Evolutionary conservation across 2,113 vertebrate species (phyloP).

Genomic region (Asarcornis scutulata): DNA sequence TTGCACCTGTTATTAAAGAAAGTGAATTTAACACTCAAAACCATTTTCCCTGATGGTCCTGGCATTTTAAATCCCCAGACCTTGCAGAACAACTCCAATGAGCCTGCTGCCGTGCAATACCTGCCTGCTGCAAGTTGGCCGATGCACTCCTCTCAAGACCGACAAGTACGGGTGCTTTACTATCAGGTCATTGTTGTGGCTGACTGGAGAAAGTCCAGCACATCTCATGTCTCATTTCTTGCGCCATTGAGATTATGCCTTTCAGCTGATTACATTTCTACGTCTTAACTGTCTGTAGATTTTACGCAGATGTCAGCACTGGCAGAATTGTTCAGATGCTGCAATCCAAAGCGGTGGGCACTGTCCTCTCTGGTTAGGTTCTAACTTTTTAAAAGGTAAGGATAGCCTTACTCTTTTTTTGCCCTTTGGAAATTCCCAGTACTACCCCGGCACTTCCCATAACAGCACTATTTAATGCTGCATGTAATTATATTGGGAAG

Average conservation of each 20-base stretch:
- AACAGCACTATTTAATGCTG: neutral
- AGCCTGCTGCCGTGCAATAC: neutral
- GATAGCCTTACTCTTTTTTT: neutral
- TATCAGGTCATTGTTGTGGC: neutral
- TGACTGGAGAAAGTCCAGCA: neutral
- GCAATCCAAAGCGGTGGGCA: neutral
- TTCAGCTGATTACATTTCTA: neutral
- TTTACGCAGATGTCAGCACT: neutral
- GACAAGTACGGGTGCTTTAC: neutral
- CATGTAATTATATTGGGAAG: neutral
- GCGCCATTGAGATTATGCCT: neutral
- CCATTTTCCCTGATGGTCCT: neutral
- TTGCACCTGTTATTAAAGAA: neutral
- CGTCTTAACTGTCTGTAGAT: rapidly evolving
- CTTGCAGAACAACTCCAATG: rapidly evolving
- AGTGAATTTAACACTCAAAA: neutral
- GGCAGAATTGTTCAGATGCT: neutral
- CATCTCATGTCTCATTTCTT: neutral
- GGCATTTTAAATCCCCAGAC: neutral
- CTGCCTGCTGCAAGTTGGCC: neutral
- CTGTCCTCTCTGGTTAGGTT: neutral
- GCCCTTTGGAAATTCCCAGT: neutral
- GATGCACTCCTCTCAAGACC: neutral
- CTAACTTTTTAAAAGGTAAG: neutral
- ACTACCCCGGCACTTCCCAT: rapidly evolving